Conservation (phyloP, 1,140 invertebrate genomes). For the Pseudomyrmex flavicornis region DNA sequence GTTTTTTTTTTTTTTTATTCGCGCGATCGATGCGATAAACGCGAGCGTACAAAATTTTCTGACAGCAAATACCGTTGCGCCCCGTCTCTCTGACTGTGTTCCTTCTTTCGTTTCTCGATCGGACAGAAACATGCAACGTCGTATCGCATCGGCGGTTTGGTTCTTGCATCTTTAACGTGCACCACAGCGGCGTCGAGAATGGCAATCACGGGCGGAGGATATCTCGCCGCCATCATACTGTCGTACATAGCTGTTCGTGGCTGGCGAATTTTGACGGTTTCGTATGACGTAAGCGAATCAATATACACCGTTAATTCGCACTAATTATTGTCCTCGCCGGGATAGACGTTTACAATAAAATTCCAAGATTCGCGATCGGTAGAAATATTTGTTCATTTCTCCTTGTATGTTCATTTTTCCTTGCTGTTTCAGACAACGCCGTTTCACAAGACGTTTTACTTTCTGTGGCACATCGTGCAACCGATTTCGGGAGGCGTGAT, state of each 20-base stretch:
- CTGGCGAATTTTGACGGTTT: slow-evolving; percentile 75
- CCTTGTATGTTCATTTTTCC: not conserved
- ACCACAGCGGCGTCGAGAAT: slow-evolving; percentile 72
- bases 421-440: slow-evolving; percentile 67
- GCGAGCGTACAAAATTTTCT: no score
- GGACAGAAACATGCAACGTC: slow-evolving; percentile 75
- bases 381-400: not conserved
- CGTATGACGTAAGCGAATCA: slow-evolving; percentile 73
- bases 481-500: slow-evolving; percentile 80
- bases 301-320: not conserved
- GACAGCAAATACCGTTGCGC: no score
- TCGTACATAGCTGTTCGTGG: slow-evolving; percentile 78
- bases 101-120: not conserved
- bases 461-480: slow-evolving; percentile 81
- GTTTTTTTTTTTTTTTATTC: no score
- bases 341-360: not conserved
- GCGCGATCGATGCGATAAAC: no score
- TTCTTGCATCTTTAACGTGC: slow-evolving; percentile 78
- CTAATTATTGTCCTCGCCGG: not conserved
- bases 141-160: slow-evolving; percentile 74
- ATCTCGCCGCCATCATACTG: slow-evolving; percentile 77
- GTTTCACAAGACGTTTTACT: slow-evolving; percentile 68
- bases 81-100: not conserved
- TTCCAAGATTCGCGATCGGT: not conserved
- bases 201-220: slow-evolving; percentile 78